phyloP scores from a whole-genome alignment of 2,113 vertebrate species.

The Deroptyus accipitrinus region DNA sequence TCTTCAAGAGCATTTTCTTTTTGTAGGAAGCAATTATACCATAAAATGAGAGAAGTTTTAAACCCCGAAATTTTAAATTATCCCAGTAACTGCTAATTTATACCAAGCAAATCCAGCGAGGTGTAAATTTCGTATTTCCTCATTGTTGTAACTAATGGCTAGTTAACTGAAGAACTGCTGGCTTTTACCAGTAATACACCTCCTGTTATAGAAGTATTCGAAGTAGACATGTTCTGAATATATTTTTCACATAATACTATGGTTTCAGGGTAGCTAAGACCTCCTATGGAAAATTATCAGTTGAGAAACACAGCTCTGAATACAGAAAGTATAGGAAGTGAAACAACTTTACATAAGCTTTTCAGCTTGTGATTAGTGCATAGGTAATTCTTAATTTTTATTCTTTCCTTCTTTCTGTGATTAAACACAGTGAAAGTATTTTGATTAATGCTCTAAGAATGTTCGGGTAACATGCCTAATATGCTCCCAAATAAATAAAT shows the following conservation, averaged over 20 bases:
- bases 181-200: background rate
- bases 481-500: conserved; percentile 43
- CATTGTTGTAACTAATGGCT: background rate
- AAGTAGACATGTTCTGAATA: background rate
- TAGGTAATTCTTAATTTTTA: background rate
- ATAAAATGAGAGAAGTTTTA: background rate
- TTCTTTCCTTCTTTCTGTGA: background rate
- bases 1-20: background rate
- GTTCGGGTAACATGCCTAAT: background rate
- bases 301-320: background rate
- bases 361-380: background rate
- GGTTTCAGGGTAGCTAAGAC: background rate
- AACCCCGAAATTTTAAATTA: background rate
- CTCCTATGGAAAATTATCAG: background rate
- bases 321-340: background rate
- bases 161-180: background rate
- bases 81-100: background rate
- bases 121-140: conserved; percentile 52
- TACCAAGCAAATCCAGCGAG: background rate
- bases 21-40: conserved; percentile 14
- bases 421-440: conserved; percentile 16
- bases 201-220: background rate
- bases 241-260: background rate
- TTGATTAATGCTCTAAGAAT: background rate
- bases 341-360: background rate